phyloP scores from a whole-genome alignment of 2,797 vertebrate species.

The Melopsittacus undulatus region DNA sequence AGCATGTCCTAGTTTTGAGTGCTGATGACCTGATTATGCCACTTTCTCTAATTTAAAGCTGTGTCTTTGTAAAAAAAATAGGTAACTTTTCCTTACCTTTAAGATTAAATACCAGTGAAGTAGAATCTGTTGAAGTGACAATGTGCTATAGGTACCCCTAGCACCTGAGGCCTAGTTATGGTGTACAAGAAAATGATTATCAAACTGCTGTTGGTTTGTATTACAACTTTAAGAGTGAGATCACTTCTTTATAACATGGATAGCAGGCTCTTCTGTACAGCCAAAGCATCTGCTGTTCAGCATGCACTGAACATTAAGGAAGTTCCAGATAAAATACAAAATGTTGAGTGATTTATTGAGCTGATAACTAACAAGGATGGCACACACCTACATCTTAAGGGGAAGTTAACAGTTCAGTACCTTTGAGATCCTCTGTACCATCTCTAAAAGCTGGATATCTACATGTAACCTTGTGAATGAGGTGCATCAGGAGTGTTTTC shows the following conservation, averaged over 20 bases:
- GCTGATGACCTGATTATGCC: not conserved
- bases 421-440: not conserved
- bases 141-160: not conserved
- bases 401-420: not conserved
- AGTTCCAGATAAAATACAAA: slow-evolving; percentile 7
- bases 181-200: not conserved
- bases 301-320: not conserved
- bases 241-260: not conserved
- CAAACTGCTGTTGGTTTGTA: not conserved
- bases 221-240: not conserved
- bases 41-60: not conserved
- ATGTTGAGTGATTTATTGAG: slow-evolving; percentile 57
- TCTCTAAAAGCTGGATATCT: not conserved
- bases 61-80: not conserved
- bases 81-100: not conserved
- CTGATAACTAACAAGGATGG: slow-evolving; percentile 51
- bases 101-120: not conserved
- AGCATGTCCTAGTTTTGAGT: not conserved
- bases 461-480: not conserved
- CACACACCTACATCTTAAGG: not conserved
- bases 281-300: not conserved
- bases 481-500: not conserved
- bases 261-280: not conserved
- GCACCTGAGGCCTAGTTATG: too few species aligned
- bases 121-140: not conserved